phyloP scores from a whole-genome alignment of 2,888 invertebrate genomes.

The Latheticus oryzae region DNA sequence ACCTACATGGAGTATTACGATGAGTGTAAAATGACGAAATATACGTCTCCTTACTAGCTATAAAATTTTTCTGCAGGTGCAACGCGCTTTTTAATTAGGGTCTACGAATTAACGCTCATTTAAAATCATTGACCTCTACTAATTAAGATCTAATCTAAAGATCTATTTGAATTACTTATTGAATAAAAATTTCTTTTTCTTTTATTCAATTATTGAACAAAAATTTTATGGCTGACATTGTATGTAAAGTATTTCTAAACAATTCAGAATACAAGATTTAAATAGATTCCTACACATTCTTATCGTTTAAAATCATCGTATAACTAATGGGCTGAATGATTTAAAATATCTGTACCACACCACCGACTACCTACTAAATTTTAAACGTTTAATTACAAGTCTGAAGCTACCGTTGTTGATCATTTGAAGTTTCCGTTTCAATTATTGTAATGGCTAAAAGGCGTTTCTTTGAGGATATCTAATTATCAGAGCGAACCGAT shows the following conservation, averaged over 20 bases:
- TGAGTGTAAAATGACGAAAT: constrained; percentile 28
- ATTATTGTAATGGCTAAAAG: constrained; percentile 25
- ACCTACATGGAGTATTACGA: too few species aligned
- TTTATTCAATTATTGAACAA: too few species aligned
- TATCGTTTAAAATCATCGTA: constrained; percentile 35
- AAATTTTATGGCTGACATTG: too few species aligned
- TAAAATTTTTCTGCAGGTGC: constrained; percentile 33
- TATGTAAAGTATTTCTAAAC: too few species aligned
- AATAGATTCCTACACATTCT: constrained; percentile 32
- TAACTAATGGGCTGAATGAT: constrained; percentile 39
- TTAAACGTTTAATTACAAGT: constrained; percentile 33
- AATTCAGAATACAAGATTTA: background rate
- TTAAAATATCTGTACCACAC: constrained; percentile 39
- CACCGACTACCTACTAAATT: constrained; percentile 31
- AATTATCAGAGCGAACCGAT: constrained; percentile 1
- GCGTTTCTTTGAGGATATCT: constrained; percentile 18
- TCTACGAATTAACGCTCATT: constrained; percentile 31
- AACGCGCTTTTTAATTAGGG: constrained; percentile 21
- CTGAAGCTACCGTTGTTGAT: constrained; percentile 28
- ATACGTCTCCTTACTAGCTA: constrained; percentile 24
- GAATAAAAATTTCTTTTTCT: too few species aligned
- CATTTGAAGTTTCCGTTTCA: constrained; percentile 30
- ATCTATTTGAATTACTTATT: too few species aligned
- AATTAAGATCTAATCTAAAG: constrained; percentile 17
- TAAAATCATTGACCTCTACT: constrained; percentile 32